A percentile compares a stretch with the other conserved stretches of the same genome.
phyloP scores from a whole-genome alignment of 2,113 vertebrate genomes.

The Zootoca vivipara region DNA sequence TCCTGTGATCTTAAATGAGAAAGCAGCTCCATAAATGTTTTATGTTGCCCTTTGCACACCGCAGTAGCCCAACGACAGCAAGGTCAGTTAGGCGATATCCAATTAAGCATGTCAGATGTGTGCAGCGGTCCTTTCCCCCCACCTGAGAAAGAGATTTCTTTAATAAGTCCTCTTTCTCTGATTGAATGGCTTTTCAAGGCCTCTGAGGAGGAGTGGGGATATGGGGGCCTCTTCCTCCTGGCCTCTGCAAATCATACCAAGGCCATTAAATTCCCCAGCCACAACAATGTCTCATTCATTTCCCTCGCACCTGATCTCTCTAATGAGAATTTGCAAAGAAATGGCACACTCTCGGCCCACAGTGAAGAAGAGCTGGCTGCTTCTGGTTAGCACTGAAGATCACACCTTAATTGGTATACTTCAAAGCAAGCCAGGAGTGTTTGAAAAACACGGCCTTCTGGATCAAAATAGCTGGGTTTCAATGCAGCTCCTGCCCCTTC shows the following conservation, averaged over 20 bases:
- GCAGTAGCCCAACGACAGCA: rapidly evolving
- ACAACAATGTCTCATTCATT: rapidly evolving
- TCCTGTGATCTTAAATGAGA: background rate
- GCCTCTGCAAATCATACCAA: background rate
- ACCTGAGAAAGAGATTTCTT: constrained; percentile 21
- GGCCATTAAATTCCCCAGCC: constrained; percentile 32
- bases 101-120: constrained; percentile 27
- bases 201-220: background rate
- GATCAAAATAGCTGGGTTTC: constrained; percentile 24
- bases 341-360: constrained; percentile 4
- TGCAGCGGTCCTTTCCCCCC: background rate
- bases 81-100: background rate
- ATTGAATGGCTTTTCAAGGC: constrained; percentile 32
- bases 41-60: constrained; percentile 7
- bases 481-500: rapidly evolving
- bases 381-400: rapidly evolving
- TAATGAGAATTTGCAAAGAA: constrained; percentile 54
- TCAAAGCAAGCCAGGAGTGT: constrained; percentile 19
- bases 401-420: background rate
- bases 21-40: background rate
- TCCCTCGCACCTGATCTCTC: constrained; percentile 17
- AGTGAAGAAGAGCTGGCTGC: background rate
- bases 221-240: background rate
- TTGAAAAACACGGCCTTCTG: background rate
- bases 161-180: constrained; percentile 31